Conservation (phyloP, 2,797 vertebrate genomes). For the Aldrovandia affinis region DNA sequence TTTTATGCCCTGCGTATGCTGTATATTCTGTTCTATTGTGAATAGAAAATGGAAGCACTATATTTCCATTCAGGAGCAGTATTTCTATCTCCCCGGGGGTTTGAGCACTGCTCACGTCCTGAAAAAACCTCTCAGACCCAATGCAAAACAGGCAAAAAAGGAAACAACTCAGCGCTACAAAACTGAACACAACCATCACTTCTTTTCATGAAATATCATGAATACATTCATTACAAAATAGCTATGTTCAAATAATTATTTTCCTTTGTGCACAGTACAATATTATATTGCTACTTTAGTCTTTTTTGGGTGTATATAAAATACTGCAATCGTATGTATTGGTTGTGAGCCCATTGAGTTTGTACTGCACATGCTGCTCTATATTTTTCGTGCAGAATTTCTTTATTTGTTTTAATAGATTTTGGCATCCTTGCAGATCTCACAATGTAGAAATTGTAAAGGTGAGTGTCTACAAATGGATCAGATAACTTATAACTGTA, state of each 20-base stretch:
- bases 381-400: not conserved
- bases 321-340: not conserved
- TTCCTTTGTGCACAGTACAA: not conserved
- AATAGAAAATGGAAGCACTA: constrained; percentile 17
- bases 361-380: not conserved
- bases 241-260: not conserved
- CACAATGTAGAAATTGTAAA: not conserved
- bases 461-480: not conserved
- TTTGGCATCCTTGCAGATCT: not conserved
- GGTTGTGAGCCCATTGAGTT: not conserved
- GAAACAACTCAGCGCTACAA: not conserved
- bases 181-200: not conserved
- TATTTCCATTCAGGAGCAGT: not conserved
- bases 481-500: not conserved
- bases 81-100: not conserved
- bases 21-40: not conserved
- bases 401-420: not conserved
- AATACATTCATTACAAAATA: not conserved
- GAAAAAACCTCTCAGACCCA: not conserved
- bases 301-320: not conserved
- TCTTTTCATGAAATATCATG: not conserved
- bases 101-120: not conserved
- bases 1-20: not conserved
- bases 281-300: not conserved
- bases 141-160: not conserved